Conservation (phyloP, 2,113 vertebrate genomes). For the Anthoscopus minutus region DNA sequence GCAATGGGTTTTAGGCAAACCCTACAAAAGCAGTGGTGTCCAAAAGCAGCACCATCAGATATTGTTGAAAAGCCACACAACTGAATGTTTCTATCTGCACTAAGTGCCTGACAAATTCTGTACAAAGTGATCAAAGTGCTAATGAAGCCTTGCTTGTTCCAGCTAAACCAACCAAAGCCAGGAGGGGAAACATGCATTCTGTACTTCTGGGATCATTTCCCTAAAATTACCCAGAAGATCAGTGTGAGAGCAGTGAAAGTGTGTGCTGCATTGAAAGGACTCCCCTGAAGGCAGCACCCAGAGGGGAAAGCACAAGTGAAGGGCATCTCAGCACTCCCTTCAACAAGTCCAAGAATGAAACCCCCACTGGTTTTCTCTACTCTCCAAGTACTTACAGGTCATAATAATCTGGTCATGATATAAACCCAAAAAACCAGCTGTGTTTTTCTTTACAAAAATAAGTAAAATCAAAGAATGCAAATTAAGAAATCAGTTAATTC, state of each 20-base stretch:
- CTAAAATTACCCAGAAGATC: neutral
- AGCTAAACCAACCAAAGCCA: neutral
- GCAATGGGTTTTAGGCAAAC: neutral
- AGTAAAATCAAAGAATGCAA: neutral
- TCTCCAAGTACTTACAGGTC: neutral
- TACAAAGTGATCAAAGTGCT: neutral
- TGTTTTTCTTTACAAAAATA: neutral
- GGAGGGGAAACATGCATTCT: neutral
- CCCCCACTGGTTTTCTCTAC: neutral
- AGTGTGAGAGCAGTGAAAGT: neutral
- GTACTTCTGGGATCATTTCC: neutral
- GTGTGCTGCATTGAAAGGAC: neutral
- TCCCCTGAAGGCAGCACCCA: neutral
- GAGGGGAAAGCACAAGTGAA: neutral
- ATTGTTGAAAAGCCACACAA: neutral
- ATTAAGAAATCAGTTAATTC: neutral
- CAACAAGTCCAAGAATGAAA: neutral
- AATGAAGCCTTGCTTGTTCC: neutral
- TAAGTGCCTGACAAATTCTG: neutral
- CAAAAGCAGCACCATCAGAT: neutral
- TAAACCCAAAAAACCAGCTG: neutral
- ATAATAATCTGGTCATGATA: neutral
- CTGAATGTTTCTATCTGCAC: neutral
- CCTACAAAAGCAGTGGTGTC: neutral
- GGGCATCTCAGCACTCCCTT: neutral